phyloP scores from a whole-genome alignment of 2,113 vertebrate genomes.

The Callospermophilus lateralis region DNA sequence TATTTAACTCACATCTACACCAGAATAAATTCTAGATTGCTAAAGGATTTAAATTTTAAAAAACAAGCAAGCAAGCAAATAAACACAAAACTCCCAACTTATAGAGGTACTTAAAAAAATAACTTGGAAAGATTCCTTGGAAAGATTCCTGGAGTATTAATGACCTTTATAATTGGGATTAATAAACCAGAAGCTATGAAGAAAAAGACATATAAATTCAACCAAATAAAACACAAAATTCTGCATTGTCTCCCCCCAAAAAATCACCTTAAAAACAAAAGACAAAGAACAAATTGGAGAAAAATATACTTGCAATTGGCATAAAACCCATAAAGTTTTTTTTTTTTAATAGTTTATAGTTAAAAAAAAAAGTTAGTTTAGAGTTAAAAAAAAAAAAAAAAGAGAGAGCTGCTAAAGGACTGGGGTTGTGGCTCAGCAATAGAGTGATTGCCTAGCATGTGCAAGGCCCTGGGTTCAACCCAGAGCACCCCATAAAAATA shows the following conservation, averaged over 20 bases:
- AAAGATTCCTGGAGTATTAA: neutral
- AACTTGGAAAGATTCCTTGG: slow-evolving; percentile 17
- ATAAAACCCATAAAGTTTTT: neutral
- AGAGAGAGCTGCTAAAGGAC: too few relatives aligned
- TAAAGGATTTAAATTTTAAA: slow-evolving; percentile 20
- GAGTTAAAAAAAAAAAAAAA: too few relatives aligned
- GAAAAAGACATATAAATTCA: neutral
- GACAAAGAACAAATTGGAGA: neutral
- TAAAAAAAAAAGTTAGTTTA: too few relatives aligned
- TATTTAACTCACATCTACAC: neutral
- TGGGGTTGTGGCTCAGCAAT: too few relatives aligned
- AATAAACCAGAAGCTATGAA: neutral
- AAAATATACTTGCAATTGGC: neutral
- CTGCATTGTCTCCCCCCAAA: neutral
- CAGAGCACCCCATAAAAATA: too few relatives aligned
- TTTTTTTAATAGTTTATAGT: neutral
- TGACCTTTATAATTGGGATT: neutral
- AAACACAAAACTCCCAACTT: neutral
- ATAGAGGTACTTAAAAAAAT: neutral
- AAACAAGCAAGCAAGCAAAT: neutral
- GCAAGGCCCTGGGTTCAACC: too few relatives aligned
- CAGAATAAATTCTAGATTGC: slow-evolving; percentile 24
- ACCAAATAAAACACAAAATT: slow-evolving; percentile 21
- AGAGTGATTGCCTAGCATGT: too few relatives aligned
- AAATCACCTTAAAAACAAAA: neutral